Conservation (phyloP, 2,113 vertebrate species). For the Asarcornis scutulata region DNA sequence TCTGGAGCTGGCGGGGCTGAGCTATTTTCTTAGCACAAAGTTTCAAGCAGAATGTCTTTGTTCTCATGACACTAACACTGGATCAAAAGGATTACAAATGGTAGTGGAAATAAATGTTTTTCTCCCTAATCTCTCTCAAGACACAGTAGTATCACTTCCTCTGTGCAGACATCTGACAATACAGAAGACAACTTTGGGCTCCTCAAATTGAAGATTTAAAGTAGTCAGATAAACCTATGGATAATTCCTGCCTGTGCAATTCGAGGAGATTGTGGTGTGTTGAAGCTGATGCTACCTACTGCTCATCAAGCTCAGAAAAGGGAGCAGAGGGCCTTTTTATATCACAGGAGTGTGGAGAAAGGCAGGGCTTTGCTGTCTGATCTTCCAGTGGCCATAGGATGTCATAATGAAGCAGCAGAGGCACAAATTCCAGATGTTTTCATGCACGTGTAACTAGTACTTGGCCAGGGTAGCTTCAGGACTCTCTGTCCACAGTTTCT, state of each 20-base stretch:
- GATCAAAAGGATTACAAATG: not conserved
- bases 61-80: not conserved
- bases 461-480: not conserved
- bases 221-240: not conserved
- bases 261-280: not conserved
- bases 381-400: not conserved
- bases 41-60: not conserved
- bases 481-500: not conserved
- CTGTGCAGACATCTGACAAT: not conserved
- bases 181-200: not conserved
- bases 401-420: not conserved
- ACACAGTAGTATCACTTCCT: not conserved
- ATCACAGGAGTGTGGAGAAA: not conserved
- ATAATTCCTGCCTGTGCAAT: not conserved
- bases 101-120: not conserved
- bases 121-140: not conserved
- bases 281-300: not conserved
- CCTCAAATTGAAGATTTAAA: not conserved
- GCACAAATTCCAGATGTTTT: not conserved
- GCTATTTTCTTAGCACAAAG: not conserved
- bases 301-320: not conserved
- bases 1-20: not conserved
- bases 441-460: rapidly evolving
- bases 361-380: not conserved
- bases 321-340: not conserved